phyloP scores from a whole-genome alignment of 2,888 invertebrate genomes.

The Leucozona laternaria region DNA sequence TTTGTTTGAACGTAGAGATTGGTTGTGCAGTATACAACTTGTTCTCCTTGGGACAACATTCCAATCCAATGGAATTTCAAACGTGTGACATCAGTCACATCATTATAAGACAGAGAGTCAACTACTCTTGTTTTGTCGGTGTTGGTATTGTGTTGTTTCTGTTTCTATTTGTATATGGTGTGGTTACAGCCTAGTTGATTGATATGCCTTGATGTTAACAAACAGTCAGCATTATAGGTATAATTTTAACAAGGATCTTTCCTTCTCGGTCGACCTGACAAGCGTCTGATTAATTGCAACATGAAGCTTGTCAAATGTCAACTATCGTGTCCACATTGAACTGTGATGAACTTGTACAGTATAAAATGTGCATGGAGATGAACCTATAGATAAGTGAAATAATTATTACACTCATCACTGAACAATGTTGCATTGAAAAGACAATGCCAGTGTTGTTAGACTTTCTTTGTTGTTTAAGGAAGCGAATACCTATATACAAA shows the following conservation, averaged over 20 bases:
- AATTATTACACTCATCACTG: slow-evolving; percentile 14
- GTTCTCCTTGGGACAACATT: slow-evolving; percentile 72
- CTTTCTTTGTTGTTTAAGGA: not conserved
- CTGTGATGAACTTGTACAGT: slow-evolving; percentile 63
- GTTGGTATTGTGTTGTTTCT: slow-evolving; percentile 42
- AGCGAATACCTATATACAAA: not conserved
- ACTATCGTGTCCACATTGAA: slow-evolving; percentile 44
- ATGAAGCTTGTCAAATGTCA: slow-evolving; percentile 65
- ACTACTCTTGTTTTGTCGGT: slow-evolving; percentile 59
- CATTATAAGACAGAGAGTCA: slow-evolving; percentile 11
- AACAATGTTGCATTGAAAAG: not conserved
- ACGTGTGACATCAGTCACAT: slow-evolving; percentile 66
- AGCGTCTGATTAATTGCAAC: slow-evolving; percentile 69
- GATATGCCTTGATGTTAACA: slow-evolving; percentile 50
- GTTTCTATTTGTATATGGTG: slow-evolving; percentile 22
- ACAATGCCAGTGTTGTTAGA: not conserved
- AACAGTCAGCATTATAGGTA: slow-evolving; percentile 34
- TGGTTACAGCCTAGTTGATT: slow-evolving; percentile 66
- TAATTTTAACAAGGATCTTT: slow-evolving; percentile 52
- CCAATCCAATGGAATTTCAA: slow-evolving; percentile 58
- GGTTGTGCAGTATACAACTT: slow-evolving; percentile 45
- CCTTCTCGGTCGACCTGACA: slow-evolving; percentile 42
- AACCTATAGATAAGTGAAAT: slow-evolving; percentile 2
- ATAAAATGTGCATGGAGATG: not conserved
- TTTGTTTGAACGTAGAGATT: not conserved